Evolutionary conservation across 2,888 invertebrate species (phyloP).

Genomic region (Lepidocyrtinus sp.): DNA sequence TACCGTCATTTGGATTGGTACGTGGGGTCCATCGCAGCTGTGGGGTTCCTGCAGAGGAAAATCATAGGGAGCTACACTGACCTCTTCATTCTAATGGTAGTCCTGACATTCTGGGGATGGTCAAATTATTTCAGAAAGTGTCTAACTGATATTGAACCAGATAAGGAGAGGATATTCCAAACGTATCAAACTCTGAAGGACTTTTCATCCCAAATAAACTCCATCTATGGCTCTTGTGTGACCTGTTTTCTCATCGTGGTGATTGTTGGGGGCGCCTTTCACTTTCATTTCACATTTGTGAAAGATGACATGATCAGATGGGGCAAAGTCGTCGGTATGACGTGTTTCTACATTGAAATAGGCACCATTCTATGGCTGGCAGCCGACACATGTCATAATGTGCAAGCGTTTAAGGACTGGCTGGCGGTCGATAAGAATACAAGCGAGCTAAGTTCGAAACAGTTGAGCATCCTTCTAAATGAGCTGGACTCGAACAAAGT

Average conservation of each 20-base stretch:
- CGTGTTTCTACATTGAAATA: background rate
- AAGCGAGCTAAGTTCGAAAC: background rate
- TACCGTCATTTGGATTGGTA: background rate
- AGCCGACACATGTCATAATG: conserved; percentile 23
- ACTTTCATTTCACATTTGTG: conserved; percentile 12
- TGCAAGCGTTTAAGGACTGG: conserved; percentile 22
- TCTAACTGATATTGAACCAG: background rate
- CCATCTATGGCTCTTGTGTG: conserved; percentile 6
- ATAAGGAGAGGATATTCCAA: background rate
- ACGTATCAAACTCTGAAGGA: conserved; percentile 9
- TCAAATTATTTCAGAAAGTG: no score
- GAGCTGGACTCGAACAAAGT: conserved; percentile 14
- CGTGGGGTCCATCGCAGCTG: background rate
- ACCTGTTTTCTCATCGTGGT: conserved; percentile 12
- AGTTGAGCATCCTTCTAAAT: background rate
- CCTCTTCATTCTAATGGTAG: conserved; percentile 4
- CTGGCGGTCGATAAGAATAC: background rate
- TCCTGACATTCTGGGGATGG: conserved; percentile 14
- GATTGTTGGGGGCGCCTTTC: conserved; percentile 15
- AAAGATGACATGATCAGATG: background rate
- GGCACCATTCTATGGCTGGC: background rate
- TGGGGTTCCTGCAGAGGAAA: background rate
- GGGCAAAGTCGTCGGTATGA: background rate
- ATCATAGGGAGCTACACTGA: conserved; percentile 12
- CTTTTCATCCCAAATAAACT: background rate